Percentiles rank a stretch among this genome's conserved stretches.
These are phyloP conservation scores for Pygoscelis adeliae DNA, from an alignment of 2,113 vertebrate species.

Conservation along the genomic window DNA sequence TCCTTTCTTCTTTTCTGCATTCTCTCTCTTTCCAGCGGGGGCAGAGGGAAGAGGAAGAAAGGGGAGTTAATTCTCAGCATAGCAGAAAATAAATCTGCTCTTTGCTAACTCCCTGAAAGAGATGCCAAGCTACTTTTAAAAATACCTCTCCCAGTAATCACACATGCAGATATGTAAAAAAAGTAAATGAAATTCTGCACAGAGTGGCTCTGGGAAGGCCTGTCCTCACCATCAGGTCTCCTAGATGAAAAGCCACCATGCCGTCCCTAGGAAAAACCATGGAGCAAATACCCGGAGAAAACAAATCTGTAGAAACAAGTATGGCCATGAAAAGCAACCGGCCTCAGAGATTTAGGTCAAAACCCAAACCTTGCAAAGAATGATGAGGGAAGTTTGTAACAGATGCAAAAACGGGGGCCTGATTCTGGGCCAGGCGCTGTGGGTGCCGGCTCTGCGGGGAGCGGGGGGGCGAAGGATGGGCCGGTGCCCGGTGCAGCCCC, in stretches of 20 bases:
- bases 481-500: neutral
- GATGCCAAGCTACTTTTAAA: neutral
- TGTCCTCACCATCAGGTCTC: neutral
- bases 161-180: neutral
- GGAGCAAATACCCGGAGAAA: neutral
- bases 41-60: conserved; percentile 65
- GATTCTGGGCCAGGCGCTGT: neutral
- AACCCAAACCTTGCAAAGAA: neutral
- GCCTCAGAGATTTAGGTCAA: neutral
- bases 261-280: rapidly evolving
- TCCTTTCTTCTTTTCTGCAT: conserved; percentile 73
- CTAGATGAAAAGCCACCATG: neutral
- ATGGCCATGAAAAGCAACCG: no score
- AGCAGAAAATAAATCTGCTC: conserved; percentile 66
- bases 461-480: neutral
- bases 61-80: conserved; percentile 66
- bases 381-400: rapidly evolving
- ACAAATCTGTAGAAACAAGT: rapidly evolving
- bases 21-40: conserved; percentile 70
- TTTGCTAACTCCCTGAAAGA: conserved; percentile 9
- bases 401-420: neutral
- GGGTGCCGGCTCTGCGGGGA: neutral
- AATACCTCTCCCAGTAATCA: neutral
- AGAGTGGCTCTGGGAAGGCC: neutral
- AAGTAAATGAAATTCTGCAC: neutral